Base-by-base conservation (phyloP, 1,140 invertebrate species). In the Tetramorium alpestre region DNA sequence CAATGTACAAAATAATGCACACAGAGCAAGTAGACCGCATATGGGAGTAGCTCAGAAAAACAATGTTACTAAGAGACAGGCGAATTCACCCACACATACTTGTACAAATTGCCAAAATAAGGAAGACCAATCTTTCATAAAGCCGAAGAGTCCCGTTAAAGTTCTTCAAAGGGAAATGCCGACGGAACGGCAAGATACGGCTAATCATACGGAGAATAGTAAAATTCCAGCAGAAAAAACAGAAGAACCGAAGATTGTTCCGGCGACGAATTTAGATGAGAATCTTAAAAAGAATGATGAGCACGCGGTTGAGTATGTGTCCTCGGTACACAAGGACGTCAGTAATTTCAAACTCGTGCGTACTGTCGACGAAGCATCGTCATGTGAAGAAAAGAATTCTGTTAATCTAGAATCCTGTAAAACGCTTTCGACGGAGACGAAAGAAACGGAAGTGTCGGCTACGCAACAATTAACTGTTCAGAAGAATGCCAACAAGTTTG, bases 241-340 rank as follows among this genome's bases (percentile, higher is more conserved):
- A 1, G 90, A 91, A 6, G 89, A 93, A 38, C 70, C 86, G 18
- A 92, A 88, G 18, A 87, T 86, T 22, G 44, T 92, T 3, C 93
- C 92, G 56, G 89, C 93, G 0, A 94, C 92, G 2, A 90, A 93
- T 87, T 64, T 94, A 25, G 90, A 94, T 25, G 93, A 93, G 25
- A 93, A 94, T 33, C 85, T 89, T n/a, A 90, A 82, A 13, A 86
- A 88, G 1, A 44, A 1, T 33, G 56, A 89, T 11, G 81, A 89
- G 8, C 1, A 33, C 2, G 67, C 78, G 8, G 11, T 44, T 38
- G 73, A 67, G 0, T 73, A 90, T 1, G 18, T 33, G 1, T 77
- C 25, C 16, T 69, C 67, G 13, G 70, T 73, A n/a, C 13, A 64
- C 38, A 69, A 72, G 11, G 69, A 88, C 25, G 28, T 25, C 16